phyloP scores from a whole-genome alignment of 2,888 invertebrate species.

The Lordiphosa fenestrarum region DNA sequence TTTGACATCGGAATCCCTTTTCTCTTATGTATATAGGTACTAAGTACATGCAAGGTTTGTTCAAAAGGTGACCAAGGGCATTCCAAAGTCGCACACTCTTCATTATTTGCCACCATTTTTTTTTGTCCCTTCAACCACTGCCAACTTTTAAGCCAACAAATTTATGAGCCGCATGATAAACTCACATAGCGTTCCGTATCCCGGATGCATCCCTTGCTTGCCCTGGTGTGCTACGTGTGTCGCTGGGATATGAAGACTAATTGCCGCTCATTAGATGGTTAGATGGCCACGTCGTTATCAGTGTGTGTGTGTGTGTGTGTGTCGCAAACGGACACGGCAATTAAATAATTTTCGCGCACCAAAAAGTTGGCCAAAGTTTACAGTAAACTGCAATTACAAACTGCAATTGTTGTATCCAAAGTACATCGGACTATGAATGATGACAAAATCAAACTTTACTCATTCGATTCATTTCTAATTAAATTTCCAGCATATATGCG shows the following conservation, averaged over 20 bases:
- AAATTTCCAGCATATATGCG: constrained; percentile 45
- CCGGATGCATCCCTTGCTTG: constrained; percentile 2
- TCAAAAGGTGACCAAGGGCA: background rate
- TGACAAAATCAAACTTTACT: constrained; percentile 5
- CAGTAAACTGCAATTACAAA: constrained; percentile 26
- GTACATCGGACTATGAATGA: constrained; percentile 1
- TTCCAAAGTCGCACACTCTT: background rate
- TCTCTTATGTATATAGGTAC: too few species aligned
- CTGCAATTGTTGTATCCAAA: background rate
- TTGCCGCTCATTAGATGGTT: constrained; percentile 51
- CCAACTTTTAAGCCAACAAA: constrained; percentile 6
- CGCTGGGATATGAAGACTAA: constrained; percentile 42
- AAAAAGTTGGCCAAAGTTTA: constrained; percentile 11
- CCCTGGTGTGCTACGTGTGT: constrained; percentile 9
- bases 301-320: background rate
- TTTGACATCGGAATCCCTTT: too few species aligned
- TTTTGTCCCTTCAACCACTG: background rate
- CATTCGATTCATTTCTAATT: constrained; percentile 44
- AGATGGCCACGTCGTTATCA: constrained; percentile 38
- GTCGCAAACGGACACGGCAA: constrained; percentile 26
- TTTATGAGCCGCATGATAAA: constrained; percentile 35
- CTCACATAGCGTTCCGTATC: constrained; percentile 5
- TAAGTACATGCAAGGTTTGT: too few species aligned
- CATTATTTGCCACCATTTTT: background rate
- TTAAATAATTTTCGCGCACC: constrained; percentile 32